Conservation (phyloP, 2,113 vertebrate species). For the Pipa parva region DNA sequence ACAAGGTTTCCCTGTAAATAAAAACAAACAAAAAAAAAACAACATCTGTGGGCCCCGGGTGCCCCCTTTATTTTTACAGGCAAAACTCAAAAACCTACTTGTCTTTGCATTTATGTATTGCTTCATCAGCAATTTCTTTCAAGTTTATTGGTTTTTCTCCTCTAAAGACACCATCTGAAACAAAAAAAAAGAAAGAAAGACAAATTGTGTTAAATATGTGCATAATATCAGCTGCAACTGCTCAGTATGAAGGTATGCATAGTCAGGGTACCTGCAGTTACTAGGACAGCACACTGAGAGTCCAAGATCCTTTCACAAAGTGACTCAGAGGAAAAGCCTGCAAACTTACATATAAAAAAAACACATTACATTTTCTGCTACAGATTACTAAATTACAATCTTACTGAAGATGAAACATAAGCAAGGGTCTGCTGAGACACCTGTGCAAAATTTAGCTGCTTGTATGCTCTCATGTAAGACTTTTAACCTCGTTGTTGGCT, state of each 20-base stretch:
- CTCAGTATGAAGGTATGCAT: not conserved
- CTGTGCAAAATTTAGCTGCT: no score
- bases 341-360: slow-evolving; percentile 60
- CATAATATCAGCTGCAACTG: not conserved
- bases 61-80: no score
- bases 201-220: not conserved
- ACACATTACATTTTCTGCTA: not conserved
- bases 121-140: slow-evolving; percentile 69
- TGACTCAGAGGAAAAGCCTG: slow-evolving; percentile 73
- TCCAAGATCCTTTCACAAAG: slow-evolving; percentile 72
- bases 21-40: no score
- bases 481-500: no score
- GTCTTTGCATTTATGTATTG: slow-evolving; percentile 64
- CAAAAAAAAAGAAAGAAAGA: not conserved
- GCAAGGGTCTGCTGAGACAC: not conserved
- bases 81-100: slow-evolving; percentile 52
- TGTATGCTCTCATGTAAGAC: no score
- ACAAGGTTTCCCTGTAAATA: no score
- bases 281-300: slow-evolving; percentile 61
- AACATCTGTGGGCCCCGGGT: no score
- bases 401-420: not conserved
- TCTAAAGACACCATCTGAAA: slow-evolving; percentile 70
- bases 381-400: not conserved
- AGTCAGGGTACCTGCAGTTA: slow-evolving; percentile 69
- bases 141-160: slow-evolving; percentile 75